phyloP scores from a whole-genome alignment of 2,888 invertebrate species.

The Ctena decussata region DNA sequence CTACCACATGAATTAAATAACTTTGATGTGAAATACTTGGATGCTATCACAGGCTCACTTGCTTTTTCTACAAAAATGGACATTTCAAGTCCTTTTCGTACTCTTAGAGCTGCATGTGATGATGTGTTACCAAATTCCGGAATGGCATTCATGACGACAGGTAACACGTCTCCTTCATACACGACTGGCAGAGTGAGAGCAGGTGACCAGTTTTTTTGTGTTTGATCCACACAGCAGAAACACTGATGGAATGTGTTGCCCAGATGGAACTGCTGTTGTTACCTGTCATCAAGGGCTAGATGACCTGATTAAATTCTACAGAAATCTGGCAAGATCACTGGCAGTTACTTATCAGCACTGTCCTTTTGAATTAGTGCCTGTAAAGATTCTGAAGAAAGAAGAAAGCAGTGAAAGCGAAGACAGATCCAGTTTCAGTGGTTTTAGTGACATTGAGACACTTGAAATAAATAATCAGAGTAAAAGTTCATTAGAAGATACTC shows the following conservation, averaged over 20 bases:
- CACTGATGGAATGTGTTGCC: background rate
- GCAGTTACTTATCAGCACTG: background rate
- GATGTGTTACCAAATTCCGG: background rate
- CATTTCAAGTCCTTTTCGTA: background rate
- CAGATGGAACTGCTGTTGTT: background rate
- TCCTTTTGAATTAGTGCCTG: background rate
- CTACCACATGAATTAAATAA: background rate
- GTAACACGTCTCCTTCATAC: background rate
- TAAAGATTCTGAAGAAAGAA: too few species aligned
- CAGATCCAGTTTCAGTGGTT: too few species aligned
- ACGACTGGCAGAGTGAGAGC: background rate
- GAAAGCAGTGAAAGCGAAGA: too few species aligned
- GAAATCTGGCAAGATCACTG: background rate
- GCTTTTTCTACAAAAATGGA: background rate
- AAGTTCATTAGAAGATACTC: too few species aligned
- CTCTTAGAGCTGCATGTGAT: background rate
- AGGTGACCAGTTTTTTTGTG: background rate
- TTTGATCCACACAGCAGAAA: background rate
- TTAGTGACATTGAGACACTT: too few species aligned
- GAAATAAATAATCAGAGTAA: too few species aligned
- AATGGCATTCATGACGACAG: background rate
- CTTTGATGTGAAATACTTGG: background rate
- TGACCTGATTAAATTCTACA: background rate
- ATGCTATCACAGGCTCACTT: too few species aligned
- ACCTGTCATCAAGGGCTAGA: background rate